Conservation (phyloP, 2,888 invertebrate genomes). For the Tetrapedia diversipes region DNA sequence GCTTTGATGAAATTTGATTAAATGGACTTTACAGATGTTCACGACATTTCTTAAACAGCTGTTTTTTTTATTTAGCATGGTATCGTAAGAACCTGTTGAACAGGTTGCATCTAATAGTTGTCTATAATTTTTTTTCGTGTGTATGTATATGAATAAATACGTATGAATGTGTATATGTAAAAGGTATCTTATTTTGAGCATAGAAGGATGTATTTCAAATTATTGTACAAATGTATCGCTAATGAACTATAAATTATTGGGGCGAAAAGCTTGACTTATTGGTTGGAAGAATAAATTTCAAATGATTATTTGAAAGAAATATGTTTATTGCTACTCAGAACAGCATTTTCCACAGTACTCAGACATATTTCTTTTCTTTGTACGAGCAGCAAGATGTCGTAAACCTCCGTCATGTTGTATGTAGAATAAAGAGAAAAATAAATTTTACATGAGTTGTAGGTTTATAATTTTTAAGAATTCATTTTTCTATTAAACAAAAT, state of each 20-base stretch:
- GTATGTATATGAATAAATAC: constrained; percentile 4
- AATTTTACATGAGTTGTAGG: constrained; percentile 29
- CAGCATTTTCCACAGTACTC: constrained; percentile 49
- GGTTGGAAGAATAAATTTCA: constrained; percentile 52
- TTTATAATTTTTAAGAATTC: constrained; percentile 18
- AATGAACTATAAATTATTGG: constrained; percentile 32
- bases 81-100: constrained; percentile 57
- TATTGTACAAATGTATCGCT: constrained; percentile 28
- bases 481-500: constrained; percentile 28
- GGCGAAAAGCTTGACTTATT: constrained; percentile 28
- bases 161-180: constrained; percentile 30
- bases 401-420: constrained; percentile 45
- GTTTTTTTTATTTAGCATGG: constrained; percentile 35
- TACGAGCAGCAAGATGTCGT: constrained; percentile 56
- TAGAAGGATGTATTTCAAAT: not conserved
- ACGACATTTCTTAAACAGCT: not conserved
- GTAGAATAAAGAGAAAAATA: constrained; percentile 50
- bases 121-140: constrained; percentile 1
- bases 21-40: constrained; percentile 1
- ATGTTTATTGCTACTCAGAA: constrained; percentile 71
- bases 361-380: constrained; percentile 44
- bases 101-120: constrained; percentile 47
- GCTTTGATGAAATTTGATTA: constrained; percentile 13
- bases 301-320: constrained; percentile 65
- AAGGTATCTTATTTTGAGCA: constrained; percentile 22